A percentile compares a stretch with the other conserved stretches of the same genome.
Evolutionary conservation across 2,888 invertebrate genomes (phyloP).

Genomic region (Apantesis nais): DNA sequence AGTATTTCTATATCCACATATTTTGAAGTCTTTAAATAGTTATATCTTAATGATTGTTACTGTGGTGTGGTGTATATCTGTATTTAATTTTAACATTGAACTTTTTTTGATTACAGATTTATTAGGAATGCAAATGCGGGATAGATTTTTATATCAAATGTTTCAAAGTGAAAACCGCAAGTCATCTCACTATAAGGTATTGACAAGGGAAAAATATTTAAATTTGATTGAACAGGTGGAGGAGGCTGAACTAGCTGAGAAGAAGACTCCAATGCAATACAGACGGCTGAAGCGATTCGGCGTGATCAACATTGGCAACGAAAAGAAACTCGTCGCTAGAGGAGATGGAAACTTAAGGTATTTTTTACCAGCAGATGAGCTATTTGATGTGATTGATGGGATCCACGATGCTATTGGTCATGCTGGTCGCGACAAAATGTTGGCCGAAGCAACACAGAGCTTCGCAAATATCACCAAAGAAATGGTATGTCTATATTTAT

Average conservation of each 20-base stretch:
- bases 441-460: slow-evolving; percentile 38
- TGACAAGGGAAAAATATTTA: slow-evolving; percentile 16
- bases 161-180: slow-evolving; percentile 16
- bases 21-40: neutral
- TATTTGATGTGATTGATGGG: slow-evolving; percentile 38
- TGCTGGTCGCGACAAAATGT: slow-evolving; percentile 46
- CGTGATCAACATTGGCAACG: slow-evolving; percentile 14
- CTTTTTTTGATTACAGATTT: slow-evolving; percentile 5
- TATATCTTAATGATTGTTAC: neutral
- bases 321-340: slow-evolving; percentile 18
- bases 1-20: neutral
- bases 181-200: slow-evolving; percentile 18
- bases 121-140: slow-evolving; percentile 9
- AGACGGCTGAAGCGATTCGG: slow-evolving; percentile 20
- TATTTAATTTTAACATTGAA: slow-evolving; percentile 6
- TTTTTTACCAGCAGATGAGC: slow-evolving; percentile 21
- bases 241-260: slow-evolving; percentile 14
- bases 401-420: slow-evolving; percentile 49
- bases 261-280: slow-evolving; percentile 19
- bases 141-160: slow-evolving; percentile 16
- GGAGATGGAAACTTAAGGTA: slow-evolving; percentile 15
- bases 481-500: slow-evolving; percentile 43
- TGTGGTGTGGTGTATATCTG: neutral
- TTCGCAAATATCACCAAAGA: slow-evolving; percentile 47
- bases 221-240: slow-evolving; percentile 17